Base-by-base conservation (phyloP, 2,888 invertebrate species). In the Carcina quercana region DNA sequence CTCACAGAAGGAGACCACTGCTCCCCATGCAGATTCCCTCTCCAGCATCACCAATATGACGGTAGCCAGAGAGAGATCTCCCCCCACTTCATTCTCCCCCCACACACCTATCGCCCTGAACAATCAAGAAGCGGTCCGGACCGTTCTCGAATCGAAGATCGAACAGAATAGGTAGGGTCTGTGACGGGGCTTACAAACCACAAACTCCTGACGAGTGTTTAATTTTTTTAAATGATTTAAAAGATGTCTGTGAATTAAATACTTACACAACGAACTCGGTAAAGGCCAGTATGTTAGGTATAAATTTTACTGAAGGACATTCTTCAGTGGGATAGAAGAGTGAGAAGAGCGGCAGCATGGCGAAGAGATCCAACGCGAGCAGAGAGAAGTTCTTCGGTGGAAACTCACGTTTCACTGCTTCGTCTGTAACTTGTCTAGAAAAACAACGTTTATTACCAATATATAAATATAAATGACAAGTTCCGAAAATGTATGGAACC, bases 201-300 rank as follows among this genome's bases (percentile, higher is more conserved):
- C n/a, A n/a, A n/a, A n/a, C n/a, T n/a, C n/a, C n/a, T n/a, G n/a
- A n/a, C n/a, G n/a, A n/a, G n/a, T n/a, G n/a, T n/a, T n/a, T n/a
- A n/a, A n/a, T n/a, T n/a, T n/a, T n/a, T n/a, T n/a, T n/a, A n/a
- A n/a, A n/a, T n/a, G n/a, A n/a, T n/a, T n/a, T n/a, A n/a, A 17
- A 7, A 17, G 5, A 5, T 17, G 7, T 17, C 5, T 5, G 7
- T 5, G 5, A 17, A 25, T 15, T 7, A 13, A 17, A 17, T 17
- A 65, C 75, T 71, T 38, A 76, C 75, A 68, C 50, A 2, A 72
- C 7, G 46, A 69, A 62, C 29, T 72, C 71, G 10, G 46, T 51
- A 26, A 64, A 68, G 2, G 54, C 42, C 17, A 71, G 37, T 13
- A 75, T 42, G 25, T 74, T 73, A 0, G 74, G 74, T 57, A 61